Evolutionary conservation across 2,113 vertebrate species (phyloP), one percentile per base, ranked within the genome.

Genomic region (Menura novaehollandiae): DNA sequence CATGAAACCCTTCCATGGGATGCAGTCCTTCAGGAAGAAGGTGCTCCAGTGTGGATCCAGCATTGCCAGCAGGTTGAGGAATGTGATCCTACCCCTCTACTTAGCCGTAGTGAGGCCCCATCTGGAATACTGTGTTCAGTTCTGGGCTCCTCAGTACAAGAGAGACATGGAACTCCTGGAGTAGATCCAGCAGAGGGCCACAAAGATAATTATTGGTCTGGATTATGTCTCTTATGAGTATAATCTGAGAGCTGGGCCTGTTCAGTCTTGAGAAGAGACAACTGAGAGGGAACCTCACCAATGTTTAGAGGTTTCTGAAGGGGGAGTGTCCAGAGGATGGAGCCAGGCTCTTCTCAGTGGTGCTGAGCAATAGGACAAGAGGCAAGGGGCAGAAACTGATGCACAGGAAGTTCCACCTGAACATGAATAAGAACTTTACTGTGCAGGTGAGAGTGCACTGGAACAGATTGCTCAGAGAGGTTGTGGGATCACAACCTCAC

Each of bases 111-210:
- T 43, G 39, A 43, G 9, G 9, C 26, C 52, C 51, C 44, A 32
- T 0, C 0, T 26, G 30, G 35, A 67, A 14, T 37, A 9, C 10
- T 35, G 17, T 37, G 72, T 2, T 17, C 26, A 17, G 7, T 35
- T 51, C 44, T 68, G 84, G 26, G 9, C 7, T 64, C 27, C 59
- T 37, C 26, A 19, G 59, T 10, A 9, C 7, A 19, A 32, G 43
- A 32, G 43, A 51, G 15, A 49, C 17, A 6, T 16, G 43, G 59
- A 44, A 27, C 10, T 58, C 44, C 37, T 37, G 35, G 15, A 58
- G 15, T 0, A 3, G 26, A n/a, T 51, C 26, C 27, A 51, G 32
- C 6, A 44, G 51, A 44, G 27, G 10, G 8, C 11, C 35, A 16
- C 33, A 66, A 13, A 44, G 14, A 43, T 44, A 12, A 37, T 28